Percentiles rank a stretch among this genome's conserved stretches.
Conservation (phyloP, 2,113 vertebrate genomes). For the Mus musculus region DNA sequence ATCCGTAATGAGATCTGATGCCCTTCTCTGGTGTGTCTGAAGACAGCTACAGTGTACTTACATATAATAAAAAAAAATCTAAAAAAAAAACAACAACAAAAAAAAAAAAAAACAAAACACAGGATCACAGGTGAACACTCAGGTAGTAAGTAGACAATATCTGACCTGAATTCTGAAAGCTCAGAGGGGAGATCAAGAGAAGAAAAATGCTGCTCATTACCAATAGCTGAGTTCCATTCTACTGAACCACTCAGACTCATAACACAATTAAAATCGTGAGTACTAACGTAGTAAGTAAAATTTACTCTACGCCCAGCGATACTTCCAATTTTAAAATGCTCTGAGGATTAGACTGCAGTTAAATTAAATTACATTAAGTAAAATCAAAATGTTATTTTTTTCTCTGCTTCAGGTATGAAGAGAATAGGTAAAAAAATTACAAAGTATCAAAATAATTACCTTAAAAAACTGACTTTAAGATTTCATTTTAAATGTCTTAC, state of each 20-base stretch:
- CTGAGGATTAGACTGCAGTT: constrained; percentile 38
- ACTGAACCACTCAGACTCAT: neutral
- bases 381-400: neutral
- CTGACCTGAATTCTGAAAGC: neutral
- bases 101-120: too few species aligned
- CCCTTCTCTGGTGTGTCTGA: too few species aligned
- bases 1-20: too few species aligned
- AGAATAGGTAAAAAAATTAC: neutral
- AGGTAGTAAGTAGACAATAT: neutral
- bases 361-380: constrained; percentile 30
- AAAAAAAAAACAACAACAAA: too few species aligned
- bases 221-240: neutral
- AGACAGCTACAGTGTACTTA: too few species aligned
- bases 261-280: constrained; percentile 41
- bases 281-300: constrained; percentile 54
- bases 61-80: too few species aligned
- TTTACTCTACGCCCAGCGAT: neutral
- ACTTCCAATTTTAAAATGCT: neutral
- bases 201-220: neutral
- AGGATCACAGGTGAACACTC: neutral
- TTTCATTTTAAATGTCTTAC: neutral
- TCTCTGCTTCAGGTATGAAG: neutral
- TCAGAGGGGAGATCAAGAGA: neutral
- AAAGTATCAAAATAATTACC: neutral
- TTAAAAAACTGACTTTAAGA: neutral